These are phyloP conservation scores for Teleopsis dalmanni DNA, from an alignment of 1,140 invertebrate species.

Conservation along the genomic window DNA sequence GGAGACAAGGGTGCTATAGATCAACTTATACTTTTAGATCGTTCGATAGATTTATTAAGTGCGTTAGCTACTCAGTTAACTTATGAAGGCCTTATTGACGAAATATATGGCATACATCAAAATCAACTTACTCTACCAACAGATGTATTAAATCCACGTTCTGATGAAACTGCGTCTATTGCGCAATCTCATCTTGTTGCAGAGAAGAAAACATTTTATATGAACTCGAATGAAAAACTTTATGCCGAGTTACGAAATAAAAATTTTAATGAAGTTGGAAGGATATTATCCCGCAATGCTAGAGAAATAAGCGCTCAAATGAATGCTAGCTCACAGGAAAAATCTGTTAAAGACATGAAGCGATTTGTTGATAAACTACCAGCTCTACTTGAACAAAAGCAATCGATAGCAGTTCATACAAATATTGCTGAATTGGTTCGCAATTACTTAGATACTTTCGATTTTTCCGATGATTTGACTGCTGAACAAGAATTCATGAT, in stretches of 20 bases:
- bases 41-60: constrained; percentile 85
- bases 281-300: constrained; percentile 77
- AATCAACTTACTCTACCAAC: constrained; percentile 74
- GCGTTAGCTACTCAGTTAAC: constrained; percentile 91
- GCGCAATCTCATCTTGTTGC: constrained; percentile 23
- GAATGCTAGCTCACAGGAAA: constrained; percentile 77
- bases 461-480: constrained; percentile 50
- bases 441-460: constrained; percentile 48
- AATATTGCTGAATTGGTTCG: constrained; percentile 59
- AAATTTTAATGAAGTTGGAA: constrained; percentile 88
- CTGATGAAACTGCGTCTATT: constrained; percentile 48
- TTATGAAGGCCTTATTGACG: constrained; percentile 91
- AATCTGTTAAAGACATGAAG: constrained; percentile 89
- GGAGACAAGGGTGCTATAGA: constrained; percentile 61
- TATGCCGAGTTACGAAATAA: constrained; percentile 87
- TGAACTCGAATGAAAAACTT: constrained; percentile 86
- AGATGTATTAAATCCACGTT: constrained; percentile 65
- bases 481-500: constrained; percentile 88
- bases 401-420: constrained; percentile 66
- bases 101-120: constrained; percentile 52
- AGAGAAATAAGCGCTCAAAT: constrained; percentile 78
- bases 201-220: constrained; percentile 74
- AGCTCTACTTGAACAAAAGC: constrained; percentile 79
- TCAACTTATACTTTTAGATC: constrained; percentile 79
- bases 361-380: constrained; percentile 86